Evolutionary conservation across 2,797 vertebrate species (phyloP).

Genomic region (Poeciliopsis turneri): DNA sequence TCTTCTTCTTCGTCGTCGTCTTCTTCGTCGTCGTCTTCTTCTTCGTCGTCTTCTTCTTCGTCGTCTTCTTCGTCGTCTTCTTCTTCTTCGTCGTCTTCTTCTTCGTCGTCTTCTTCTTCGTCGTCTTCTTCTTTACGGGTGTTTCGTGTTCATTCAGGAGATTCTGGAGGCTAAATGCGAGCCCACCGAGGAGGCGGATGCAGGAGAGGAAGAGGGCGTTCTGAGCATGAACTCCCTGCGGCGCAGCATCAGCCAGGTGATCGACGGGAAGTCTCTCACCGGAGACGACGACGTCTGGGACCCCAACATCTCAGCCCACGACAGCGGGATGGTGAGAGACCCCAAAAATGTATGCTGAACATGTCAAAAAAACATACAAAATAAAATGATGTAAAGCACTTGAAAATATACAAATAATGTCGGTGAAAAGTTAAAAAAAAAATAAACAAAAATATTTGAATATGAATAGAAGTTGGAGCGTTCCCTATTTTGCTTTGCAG

Average conservation of each 20-base stretch:
- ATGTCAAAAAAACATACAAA: too few relatives aligned
- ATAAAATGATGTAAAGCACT: not conserved
- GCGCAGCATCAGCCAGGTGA: conserved; percentile 91
- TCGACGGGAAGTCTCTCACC: conserved; percentile 82
- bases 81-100: not conserved
- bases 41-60: too few relatives aligned
- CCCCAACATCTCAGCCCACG: conserved; percentile 85
- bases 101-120: not conserved
- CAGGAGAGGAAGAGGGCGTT: conserved; percentile 69
- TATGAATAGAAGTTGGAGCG: not conserved
- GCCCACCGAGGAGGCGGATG: conserved; percentile 40
- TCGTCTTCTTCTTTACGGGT: not conserved
- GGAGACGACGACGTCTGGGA: conserved; percentile 87
- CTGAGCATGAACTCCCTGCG: conserved; percentile 80
- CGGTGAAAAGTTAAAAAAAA: not conserved
- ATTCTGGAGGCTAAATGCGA: conserved; percentile 83
- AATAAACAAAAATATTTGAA: not conserved
- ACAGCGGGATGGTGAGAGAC: conserved; percentile 88
- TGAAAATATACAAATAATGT: not conserved
- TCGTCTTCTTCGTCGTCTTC: too few relatives aligned
- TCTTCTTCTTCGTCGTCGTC: too few relatives aligned
- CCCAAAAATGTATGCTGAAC: conserved; percentile 29
- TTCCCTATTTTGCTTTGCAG: conserved; percentile 59
- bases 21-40: not conserved
- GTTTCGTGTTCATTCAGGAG: conserved; percentile 77